Conservation (phyloP, 1,140 invertebrate species). For the Drosophila sp. region DNA sequence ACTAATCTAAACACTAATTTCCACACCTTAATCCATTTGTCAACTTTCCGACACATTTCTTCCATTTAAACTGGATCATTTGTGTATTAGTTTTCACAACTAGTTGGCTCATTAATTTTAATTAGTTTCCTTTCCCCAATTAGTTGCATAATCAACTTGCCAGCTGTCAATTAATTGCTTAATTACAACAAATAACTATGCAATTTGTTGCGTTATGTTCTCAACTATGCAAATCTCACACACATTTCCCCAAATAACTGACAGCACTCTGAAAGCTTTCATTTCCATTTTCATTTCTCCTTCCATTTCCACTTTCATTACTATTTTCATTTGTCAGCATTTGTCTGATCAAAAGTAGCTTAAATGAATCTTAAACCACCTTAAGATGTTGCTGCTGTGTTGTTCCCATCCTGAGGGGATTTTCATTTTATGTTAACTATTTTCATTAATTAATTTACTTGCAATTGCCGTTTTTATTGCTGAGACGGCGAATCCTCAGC, state of each 20-base stretch:
- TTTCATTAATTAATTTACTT: slow-evolving; percentile 78
- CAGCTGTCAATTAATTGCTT: slow-evolving; percentile 70
- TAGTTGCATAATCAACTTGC: slow-evolving; percentile 70
- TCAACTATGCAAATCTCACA: slow-evolving; percentile 53
- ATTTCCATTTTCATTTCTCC: neutral
- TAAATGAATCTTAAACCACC: slow-evolving; percentile 26
- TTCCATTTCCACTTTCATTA: neutral
- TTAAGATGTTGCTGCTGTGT: neutral
- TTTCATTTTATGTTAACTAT: slow-evolving; percentile 38
- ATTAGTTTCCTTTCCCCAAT: slow-evolving; percentile 59
- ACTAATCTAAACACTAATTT: no score
- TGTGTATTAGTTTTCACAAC: neutral
- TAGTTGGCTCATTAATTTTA: slow-evolving; percentile 60
- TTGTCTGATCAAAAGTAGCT: slow-evolving; percentile 27
- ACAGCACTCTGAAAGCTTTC: neutral
- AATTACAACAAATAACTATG: slow-evolving; percentile 31
- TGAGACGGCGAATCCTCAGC: slow-evolving; percentile 37
- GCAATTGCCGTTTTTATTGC: slow-evolving; percentile 51
- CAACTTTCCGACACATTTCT: no score
- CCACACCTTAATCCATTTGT: no score
- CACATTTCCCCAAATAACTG: neutral
- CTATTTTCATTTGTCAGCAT: slow-evolving; percentile 16
- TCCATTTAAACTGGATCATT: neutral
- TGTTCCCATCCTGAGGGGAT: neutral
- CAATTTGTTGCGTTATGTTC: slow-evolving; percentile 22